Base-by-base conservation (phyloP, 2,797 vertebrate species). In the Rhinophrynus dorsalis region DNA sequence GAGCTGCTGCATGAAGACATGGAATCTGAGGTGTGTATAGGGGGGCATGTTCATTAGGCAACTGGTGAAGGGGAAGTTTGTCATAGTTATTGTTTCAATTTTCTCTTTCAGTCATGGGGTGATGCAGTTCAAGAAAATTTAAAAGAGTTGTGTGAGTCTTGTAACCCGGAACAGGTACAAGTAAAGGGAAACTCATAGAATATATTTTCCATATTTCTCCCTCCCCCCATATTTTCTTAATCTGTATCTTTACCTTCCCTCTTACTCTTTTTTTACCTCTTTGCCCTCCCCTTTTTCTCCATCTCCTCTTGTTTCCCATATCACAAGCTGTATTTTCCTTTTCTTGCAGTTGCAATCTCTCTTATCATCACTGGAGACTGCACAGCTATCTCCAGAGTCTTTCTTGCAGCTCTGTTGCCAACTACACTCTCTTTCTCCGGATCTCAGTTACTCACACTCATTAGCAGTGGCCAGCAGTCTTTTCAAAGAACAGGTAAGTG, bases 361-460 rank as follows among this genome's bases (percentile, higher is more conserved):
- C 6, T 42, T 72, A 2, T 42, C n/a, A 33, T 21, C 2, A 11
- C 20, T 23, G 18, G 44, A 44, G 7, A 18, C 65, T 10, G 2
- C 26, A 32, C 42, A 65, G 3, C 29, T 72, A 6, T 65, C 68
- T 4, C 30, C 52, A 44, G 47, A 72, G 35, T 65, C 52, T 15
- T 26, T 72, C 1, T 51, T 65, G 45, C 60, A 59, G 21, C 52
- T 72, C 6, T 72, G 68, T 12, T 23, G 20, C 6, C 24, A 40
- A 10, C 27, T 72, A 23, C 30, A 65, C 17, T 10, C 33, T 1
- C 6, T 65, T 10, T 40, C 68, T 6, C 68, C 61, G 17, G 68
- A 72, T 21, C 52, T 72, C 8, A 65, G 68, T 48, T 65, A 58
- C 20, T 44, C 52, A 8, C 68, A 72, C 9, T 62, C 45, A 8